Evolutionary conservation across 2,888 invertebrate genomes (phyloP), one percentile per base, ranked within the genome.

Genomic region (Chrysolina americana): DNA sequence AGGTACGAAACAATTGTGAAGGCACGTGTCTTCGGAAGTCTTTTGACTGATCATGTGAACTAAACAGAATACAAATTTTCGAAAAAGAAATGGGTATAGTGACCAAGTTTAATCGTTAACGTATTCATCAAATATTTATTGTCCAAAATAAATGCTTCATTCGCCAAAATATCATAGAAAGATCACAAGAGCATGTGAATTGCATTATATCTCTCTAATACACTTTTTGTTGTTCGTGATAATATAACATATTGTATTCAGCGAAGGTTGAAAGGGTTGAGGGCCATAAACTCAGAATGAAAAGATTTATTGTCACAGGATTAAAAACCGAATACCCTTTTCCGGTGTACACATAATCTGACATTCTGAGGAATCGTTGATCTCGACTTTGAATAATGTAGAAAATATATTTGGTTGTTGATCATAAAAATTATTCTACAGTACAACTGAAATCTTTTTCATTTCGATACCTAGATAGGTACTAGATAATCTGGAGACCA

Each of bases 311-410:
- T 78, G 78, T 76, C 63, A 76, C 72, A 70, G 74, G 78, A 71
- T 78, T 78, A 70, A 65, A 72, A 73, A 72, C 62, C 74, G 63
- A 76, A 78, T 74, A 74, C 74, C 75, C 71, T 74, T 78, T 76
- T 78, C 76, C 76, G 76, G 78, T 74, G 74, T 65, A 50, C 65
- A 59, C 70, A 65, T 73, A 75, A 75, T 77, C 75, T 73, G 71
- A 78, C 75, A 64, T 74, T 41, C 77, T 77, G 73, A 68, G 77
- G 77, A 76, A 66, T 74, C 50, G 21, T 21, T 13, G 21, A 53
- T 47, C n/a, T 47, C 13, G 47, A 47, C 36, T 13, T n/a, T 13
- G 47, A 47, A 47, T 47, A 15, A 15, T 47, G 3, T 47, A 47
- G 4, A 23, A 56, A 17, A 21, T 53, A 1, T 1, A 53, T 53